Base-by-base conservation (phyloP, 2,888 invertebrate species). In the Quadroppia sp. region DNA sequence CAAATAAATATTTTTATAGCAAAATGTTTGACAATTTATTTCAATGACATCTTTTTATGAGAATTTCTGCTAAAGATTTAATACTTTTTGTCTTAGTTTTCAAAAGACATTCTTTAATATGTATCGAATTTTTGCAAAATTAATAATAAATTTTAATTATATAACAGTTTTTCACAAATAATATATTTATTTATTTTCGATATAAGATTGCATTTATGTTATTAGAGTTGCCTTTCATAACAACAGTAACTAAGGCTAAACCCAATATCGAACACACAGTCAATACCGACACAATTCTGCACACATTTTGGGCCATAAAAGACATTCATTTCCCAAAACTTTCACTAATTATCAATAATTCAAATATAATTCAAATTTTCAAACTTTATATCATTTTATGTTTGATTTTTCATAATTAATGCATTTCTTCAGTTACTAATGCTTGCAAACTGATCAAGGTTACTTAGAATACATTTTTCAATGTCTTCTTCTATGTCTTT, bases 181-280 rank as follows among this genome's bases (percentile, higher is more conserved):
- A 56, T 56, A 28, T 56, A 56, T 56, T 56, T 56, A 28, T 56
- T 28, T 64, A 20, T 53, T 15, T 53, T 64, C 7, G 17, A 64
- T 11, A 20, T 11, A 69, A 69, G 69, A 69, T 69, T 69, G 69
- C 69, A 69, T 69, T 69, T 69, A 45, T 69, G 40, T 69, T 69
- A 69, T 42, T 69, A 45, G 69, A 69, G 45, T 69, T 69, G 69
- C 45, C 69, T 69, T 23, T 45, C 69, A 23, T 69, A 45, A 69
- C 69, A 23, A 69, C 69, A 69, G 69, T 69, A 69, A 69, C 69
- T 69, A 69, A 45, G 69, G 69, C 28, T 15, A 42, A n/a, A 69
- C 20, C 40, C 17, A 17, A 69, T 45, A 69, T 69, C 45, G 61
- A 64, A 64, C 36, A 64, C 36, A 64, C 20, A 64, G 36, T 64